Evolutionary conservation across 2,113 vertebrate species (phyloP).

Genomic region (Solea solea): DNA sequence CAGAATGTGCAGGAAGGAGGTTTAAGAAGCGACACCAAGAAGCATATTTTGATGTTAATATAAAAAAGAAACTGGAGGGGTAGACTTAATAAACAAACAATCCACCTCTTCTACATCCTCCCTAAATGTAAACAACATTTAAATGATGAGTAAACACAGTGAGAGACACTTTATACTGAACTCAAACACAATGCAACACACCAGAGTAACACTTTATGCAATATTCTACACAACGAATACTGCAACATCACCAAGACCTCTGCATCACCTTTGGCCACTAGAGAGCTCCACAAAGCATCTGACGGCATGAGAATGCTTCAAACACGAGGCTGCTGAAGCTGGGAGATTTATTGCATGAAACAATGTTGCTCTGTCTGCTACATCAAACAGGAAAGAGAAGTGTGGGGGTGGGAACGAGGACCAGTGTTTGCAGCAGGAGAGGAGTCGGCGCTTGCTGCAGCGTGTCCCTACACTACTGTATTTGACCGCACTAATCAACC

Average conservation of each 20-base stretch:
- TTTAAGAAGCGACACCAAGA: not conserved
- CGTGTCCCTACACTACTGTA: constrained; percentile 9
- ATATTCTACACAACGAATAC: too few relatives aligned
- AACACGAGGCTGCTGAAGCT: constrained; percentile 21
- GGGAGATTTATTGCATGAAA: constrained; percentile 22
- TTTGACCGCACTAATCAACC: constrained; percentile 12
- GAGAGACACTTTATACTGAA: not conserved
- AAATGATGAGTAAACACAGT: constrained; percentile 5
- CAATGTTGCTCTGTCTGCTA: constrained; percentile 14
- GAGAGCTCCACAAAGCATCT: constrained; percentile 58
- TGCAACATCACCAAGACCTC: too few relatives aligned
- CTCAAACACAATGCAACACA: not conserved
- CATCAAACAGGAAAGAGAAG: constrained; percentile 36
- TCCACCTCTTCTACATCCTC: not conserved
- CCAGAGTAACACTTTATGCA: not conserved
- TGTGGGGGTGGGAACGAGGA: not conserved
- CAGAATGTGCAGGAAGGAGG: constrained; percentile 42
- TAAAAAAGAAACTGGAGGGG: not conserved
- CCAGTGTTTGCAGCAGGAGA: not conserved
- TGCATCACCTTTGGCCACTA: constrained; percentile 53
- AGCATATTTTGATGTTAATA: not conserved
- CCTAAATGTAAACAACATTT: not conserved
- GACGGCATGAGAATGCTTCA: not conserved
- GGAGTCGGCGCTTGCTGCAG: not conserved
- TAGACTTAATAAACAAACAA: too few relatives aligned